These are phyloP conservation scores for Cladorhizidae sp. DNA, from an alignment of 37 sponge, comb jelly and placozoan genomes.

Conservation along the genomic window DNA sequence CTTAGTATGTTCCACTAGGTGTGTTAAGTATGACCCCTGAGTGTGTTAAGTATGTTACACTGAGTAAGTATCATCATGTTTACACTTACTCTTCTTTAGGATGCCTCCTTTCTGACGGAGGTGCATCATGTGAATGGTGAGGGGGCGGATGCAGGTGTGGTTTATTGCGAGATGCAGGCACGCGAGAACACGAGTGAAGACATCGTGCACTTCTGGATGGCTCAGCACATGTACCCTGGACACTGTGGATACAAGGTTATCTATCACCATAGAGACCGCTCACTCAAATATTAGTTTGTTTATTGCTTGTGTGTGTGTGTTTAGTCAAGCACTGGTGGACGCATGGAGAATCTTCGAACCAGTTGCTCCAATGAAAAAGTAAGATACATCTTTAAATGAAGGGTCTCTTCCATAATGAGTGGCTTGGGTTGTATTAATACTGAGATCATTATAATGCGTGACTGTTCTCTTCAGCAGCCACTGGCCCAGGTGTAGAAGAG, in stretches of 20 bases:
- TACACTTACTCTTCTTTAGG: constrained; percentile 43
- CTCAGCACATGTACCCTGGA: constrained; percentile 83
- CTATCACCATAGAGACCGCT: too few species aligned
- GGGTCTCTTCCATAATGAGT: too few species aligned
- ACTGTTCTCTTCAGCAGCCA: too few species aligned
- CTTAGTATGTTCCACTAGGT: too few species aligned
- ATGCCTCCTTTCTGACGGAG: constrained; percentile 87
- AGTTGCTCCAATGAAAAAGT: constrained; percentile 86
- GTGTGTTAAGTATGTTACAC: too few species aligned
- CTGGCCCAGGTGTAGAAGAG: too few species aligned
- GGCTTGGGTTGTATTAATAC: too few species aligned
- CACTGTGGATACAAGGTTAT: constrained; percentile 86
- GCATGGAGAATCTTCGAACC: constrained; percentile 75
- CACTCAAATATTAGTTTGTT: neutral
- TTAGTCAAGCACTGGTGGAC: constrained; percentile 90
- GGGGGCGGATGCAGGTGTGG: constrained; percentile 96
- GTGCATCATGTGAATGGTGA: constrained; percentile 94
- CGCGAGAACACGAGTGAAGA: constrained; percentile 81
- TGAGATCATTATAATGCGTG: too few species aligned
- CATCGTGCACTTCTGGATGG: constrained; percentile 59
- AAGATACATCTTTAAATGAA: too few species aligned
- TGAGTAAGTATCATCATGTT: too few species aligned
- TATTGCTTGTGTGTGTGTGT: neutral
- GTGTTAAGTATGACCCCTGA: too few species aligned
- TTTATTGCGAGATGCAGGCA: constrained; percentile 99